Evolutionary conservation across 2,888 invertebrate genomes (phyloP).

Genomic region (Drosophila falleni): DNA sequence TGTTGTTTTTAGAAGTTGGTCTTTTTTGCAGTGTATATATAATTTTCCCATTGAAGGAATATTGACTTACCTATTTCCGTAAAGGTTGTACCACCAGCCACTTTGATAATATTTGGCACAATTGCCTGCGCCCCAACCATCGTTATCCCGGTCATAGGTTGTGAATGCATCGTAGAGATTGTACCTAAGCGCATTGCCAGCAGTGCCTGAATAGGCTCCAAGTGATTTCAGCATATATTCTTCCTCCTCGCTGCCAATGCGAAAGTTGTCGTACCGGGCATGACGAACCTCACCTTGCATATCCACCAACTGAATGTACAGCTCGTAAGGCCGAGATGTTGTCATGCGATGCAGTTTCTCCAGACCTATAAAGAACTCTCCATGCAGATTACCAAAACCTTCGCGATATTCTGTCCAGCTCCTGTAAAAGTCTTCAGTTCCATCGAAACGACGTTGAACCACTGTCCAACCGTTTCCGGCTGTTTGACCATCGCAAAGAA

Average conservation of each 20-base stretch:
- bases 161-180: constrained; percentile 43
- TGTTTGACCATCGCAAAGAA: constrained; percentile 29
- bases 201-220: constrained; percentile 36
- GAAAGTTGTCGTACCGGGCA: constrained; percentile 41
- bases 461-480: constrained; percentile 42
- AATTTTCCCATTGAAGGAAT: not conserved
- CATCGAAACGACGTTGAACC: constrained; percentile 46
- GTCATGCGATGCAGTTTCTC: constrained; percentile 44
- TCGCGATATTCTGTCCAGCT: constrained; percentile 44
- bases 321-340: constrained; percentile 37
- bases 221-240: constrained; percentile 35
- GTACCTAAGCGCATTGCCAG: constrained; percentile 45
- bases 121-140: constrained; percentile 37
- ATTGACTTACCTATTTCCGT: constrained; percentile 36
- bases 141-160: constrained; percentile 53
- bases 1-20: too few relatives aligned
- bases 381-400: constrained; percentile 40
- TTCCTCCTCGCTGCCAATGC: constrained; percentile 44
- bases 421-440: constrained; percentile 39
- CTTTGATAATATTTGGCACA: constrained; percentile 45
- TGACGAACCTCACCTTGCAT: constrained; percentile 9
- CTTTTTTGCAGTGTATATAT: too few relatives aligned
- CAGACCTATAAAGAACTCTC: constrained; percentile 52
- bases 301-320: constrained; percentile 33
- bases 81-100: constrained; percentile 47